Evolutionary conservation across 2,797 vertebrate genomes (phyloP).

Genomic region (Cossypha dichroa): DNA sequence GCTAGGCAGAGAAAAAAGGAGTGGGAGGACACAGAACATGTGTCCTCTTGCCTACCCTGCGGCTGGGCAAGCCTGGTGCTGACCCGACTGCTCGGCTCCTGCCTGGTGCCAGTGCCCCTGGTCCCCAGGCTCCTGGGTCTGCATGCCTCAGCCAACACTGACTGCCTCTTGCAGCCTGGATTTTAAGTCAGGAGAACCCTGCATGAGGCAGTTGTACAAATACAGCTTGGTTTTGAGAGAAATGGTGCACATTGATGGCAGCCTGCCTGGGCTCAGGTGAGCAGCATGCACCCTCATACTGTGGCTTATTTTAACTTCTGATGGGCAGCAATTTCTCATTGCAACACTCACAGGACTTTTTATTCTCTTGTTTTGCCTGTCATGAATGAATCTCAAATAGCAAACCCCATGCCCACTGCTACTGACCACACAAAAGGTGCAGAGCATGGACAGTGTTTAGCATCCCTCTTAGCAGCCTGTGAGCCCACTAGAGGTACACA

Average conservation of each 20-base stretch:
- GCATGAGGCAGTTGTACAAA: not conserved
- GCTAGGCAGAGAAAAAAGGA: not conserved
- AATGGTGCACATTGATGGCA: not conserved
- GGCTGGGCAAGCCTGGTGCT: accelerated
- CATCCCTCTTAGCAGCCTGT: not conserved
- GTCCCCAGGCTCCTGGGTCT: not conserved
- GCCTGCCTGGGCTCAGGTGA: not conserved
- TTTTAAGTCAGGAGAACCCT: not conserved
- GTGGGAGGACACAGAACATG: accelerated
- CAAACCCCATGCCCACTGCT: not conserved
- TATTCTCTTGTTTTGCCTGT: not conserved
- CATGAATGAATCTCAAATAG: not conserved
- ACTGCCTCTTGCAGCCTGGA: not conserved
- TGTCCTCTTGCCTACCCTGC: not conserved
- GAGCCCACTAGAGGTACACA: not conserved
- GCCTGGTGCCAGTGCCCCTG: accelerated
- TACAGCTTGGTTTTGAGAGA: not conserved
- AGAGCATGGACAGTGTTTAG: not conserved
- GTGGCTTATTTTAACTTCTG: not conserved
- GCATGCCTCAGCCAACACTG: not conserved
- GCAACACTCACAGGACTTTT: not conserved
- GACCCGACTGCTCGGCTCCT: accelerated
- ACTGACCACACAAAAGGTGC: not conserved
- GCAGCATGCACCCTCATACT: accelerated
- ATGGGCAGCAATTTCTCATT: not conserved